These are phyloP conservation scores for Abramis brama DNA, from an alignment of 2,113 vertebrate genomes.

Conservation along the genomic window DNA sequence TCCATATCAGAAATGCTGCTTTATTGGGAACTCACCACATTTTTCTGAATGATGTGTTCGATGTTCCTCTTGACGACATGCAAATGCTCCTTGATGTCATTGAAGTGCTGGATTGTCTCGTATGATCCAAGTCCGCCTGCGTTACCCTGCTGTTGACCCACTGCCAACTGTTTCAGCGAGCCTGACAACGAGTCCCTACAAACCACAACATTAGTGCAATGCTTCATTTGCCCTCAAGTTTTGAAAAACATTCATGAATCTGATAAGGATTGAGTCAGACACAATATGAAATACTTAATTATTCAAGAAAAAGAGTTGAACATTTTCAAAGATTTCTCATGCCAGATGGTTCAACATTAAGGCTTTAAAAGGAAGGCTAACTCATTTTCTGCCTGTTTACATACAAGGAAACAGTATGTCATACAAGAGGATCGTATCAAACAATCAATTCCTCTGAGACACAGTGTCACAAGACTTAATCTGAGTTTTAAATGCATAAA, in stretches of 20 bases:
- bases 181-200: constrained; percentile 84
- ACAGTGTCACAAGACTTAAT: not conserved
- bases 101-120: constrained; percentile 92
- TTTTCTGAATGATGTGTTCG: constrained; percentile 85
- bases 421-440: not conserved
- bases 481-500: constrained; percentile 14
- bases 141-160: constrained; percentile 79
- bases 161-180: constrained; percentile 79
- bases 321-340: not conserved
- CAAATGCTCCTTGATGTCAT: constrained; percentile 95
- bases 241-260: not conserved
- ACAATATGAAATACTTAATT: not conserved
- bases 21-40: constrained; percentile 64
- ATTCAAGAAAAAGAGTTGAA: not conserved
- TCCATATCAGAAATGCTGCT: not conserved
- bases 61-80: constrained; percentile 88
- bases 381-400: not conserved
- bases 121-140: constrained; percentile 75
- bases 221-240: not conserved
- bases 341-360: not conserved
- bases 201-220: constrained; percentile 31
- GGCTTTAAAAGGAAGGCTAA: not conserved
- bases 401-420: not conserved
- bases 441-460: constrained; percentile 35
- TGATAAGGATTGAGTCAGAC: not conserved